phyloP scores from a whole-genome alignment of 2,888 invertebrate genomes.

The Zhengitettix transpicula region DNA sequence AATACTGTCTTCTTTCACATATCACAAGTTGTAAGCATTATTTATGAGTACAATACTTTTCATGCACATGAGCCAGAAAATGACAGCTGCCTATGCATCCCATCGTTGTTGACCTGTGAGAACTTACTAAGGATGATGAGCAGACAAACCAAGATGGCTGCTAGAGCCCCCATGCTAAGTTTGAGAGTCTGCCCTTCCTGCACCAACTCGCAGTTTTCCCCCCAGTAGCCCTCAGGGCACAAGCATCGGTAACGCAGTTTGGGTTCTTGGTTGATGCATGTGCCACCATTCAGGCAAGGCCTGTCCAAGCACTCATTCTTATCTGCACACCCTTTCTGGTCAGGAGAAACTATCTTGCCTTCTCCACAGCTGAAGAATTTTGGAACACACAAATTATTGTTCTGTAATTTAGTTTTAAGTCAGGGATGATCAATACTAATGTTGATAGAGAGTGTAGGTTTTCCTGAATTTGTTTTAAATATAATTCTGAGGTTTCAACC shows the following conservation, averaged over 20 bases:
- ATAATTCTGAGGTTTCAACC: too few species aligned
- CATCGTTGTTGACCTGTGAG: not conserved
- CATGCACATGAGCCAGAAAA: not conserved
- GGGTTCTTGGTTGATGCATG: constrained; percentile 83
- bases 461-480: not conserved
- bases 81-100: not conserved
- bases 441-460: not conserved
- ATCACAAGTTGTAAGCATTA: not conserved
- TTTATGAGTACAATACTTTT: not conserved
- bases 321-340: constrained; percentile 80
- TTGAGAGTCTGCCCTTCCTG: constrained; percentile 90
- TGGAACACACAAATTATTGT: not conserved
- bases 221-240: constrained; percentile 85
- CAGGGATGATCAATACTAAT: not conserved
- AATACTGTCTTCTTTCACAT: not conserved
- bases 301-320: constrained; percentile 89
- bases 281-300: constrained; percentile 85
- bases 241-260: constrained; percentile 72
- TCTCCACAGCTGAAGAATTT: constrained; percentile 62
- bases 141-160: constrained; percentile 93
- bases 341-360: constrained; percentile 77
- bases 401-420: not conserved
- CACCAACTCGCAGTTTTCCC: constrained; percentile 83
- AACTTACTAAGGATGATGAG: constrained; percentile 91
- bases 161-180: constrained; percentile 90